These are phyloP conservation scores for Metalampra italica DNA, from an alignment of 2,888 invertebrate species.

Conservation along the genomic window DNA sequence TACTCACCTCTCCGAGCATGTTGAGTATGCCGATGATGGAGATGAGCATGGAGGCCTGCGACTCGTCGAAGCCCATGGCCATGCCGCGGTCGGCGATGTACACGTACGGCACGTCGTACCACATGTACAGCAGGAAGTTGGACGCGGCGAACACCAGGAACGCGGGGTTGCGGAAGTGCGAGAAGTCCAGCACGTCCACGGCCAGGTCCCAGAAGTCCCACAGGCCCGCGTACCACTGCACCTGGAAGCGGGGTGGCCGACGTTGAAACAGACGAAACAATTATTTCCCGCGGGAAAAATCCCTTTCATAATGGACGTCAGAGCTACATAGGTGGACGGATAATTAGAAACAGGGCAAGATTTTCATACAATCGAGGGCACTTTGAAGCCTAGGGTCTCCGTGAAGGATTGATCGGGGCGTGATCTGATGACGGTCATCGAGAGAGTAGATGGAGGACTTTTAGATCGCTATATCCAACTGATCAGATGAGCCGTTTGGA, in stretches of 20 bases:
- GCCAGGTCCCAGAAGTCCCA: constrained; percentile 88
- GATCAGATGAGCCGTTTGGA: too few species aligned
- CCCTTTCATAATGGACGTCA: too few species aligned
- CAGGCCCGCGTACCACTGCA: constrained; percentile 84
- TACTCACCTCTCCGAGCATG: constrained; percentile 90
- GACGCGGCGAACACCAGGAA: constrained; percentile 90
- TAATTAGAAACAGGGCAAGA: too few species aligned
- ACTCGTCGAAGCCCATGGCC: constrained; percentile 83
- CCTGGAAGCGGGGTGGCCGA: constrained; percentile 39
- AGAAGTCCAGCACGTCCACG: constrained; percentile 88
- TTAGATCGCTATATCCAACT: too few species aligned
- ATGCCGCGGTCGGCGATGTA: constrained; percentile 91
- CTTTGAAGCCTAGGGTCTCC: too few species aligned
- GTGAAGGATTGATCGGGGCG: too few species aligned
- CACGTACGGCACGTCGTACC: constrained; percentile 96
- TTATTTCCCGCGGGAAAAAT: too few species aligned
- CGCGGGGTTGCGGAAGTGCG: constrained; percentile 85
- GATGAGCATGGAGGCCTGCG: constrained; percentile 88
- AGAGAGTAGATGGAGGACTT: too few species aligned
- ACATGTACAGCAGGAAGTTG: constrained; percentile 93
- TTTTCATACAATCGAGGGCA: too few species aligned
- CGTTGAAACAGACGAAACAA: neutral
- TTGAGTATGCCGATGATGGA: constrained; percentile 93
- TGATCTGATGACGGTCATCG: too few species aligned
- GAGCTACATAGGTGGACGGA: too few species aligned